Conservation (phyloP, 2,113 vertebrate genomes). For the Furnarius figulus region DNA sequence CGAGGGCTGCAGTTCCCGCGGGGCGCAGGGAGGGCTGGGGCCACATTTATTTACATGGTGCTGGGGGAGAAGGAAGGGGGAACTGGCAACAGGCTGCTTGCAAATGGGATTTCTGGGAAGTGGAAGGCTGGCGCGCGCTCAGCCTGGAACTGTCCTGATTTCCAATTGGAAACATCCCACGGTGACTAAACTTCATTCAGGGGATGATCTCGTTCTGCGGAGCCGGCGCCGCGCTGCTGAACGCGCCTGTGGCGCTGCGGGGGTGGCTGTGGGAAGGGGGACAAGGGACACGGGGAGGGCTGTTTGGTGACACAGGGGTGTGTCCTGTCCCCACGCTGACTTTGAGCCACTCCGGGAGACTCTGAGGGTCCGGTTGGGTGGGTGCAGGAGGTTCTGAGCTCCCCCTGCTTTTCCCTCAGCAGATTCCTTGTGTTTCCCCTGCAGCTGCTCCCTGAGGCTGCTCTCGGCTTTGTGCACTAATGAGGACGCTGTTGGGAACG, state of each 20-base stretch:
- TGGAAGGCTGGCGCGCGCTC: not conserved
- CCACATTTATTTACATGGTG: not conserved
- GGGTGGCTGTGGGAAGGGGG: not conserved
- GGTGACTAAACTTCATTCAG: not conserved
- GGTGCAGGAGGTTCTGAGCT: not conserved
- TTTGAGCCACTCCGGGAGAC: not conserved
- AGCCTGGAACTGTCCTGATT: not conserved
- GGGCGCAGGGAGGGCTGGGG: not conserved
- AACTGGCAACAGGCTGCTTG: not conserved
- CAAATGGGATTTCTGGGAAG: constrained; percentile 16
- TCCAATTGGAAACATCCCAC: constrained; percentile 26
- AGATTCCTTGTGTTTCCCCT: not conserved
- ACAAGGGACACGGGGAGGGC: not conserved
- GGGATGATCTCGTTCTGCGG: not conserved
- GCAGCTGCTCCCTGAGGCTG: not conserved
- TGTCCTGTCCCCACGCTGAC: not conserved
- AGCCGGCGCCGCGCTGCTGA: not conserved
- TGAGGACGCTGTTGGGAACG: not conserved
- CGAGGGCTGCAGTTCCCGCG: not conserved
- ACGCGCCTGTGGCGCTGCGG: not conserved
- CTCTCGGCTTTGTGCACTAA: accelerated
- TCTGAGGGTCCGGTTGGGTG: not conserved
- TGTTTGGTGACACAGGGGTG: not conserved
- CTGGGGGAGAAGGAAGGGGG: not conserved
- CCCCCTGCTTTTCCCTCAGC: not conserved